phyloP scores from a whole-genome alignment of 2,797 vertebrate genomes.

The Scarus forsteni region DNA sequence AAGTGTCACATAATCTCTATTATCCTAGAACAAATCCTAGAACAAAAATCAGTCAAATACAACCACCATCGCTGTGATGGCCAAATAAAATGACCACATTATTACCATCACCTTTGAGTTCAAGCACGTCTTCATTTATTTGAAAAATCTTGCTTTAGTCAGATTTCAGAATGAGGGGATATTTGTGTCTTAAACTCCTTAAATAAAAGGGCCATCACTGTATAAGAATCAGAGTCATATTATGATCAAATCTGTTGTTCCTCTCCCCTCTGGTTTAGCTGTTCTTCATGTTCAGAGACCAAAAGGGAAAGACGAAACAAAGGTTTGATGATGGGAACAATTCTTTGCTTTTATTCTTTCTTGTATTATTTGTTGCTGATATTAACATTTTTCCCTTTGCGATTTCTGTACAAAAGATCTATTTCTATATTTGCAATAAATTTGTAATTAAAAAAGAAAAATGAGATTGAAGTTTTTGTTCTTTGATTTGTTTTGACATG shows the following conservation, averaged over 20 bases:
- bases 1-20: background rate
- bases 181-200: slow-evolving; percentile 5
- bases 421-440: slow-evolving; percentile 92
- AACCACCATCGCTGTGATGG: slow-evolving; percentile 16
- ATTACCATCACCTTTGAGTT: slow-evolving; percentile 26
- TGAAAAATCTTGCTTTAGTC: slow-evolving; percentile 27
- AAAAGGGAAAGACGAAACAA: slow-evolving; percentile 51
- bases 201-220: slow-evolving; percentile 12
- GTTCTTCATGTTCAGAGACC: slow-evolving; percentile 29
- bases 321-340: slow-evolving; percentile 60
- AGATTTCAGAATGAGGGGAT: background rate
- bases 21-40: slow-evolving; percentile 6
- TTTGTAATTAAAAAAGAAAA: slow-evolving; percentile 81
- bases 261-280: slow-evolving; percentile 59
- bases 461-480: slow-evolving; percentile 12
- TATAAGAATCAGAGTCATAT: slow-evolving; percentile 36
- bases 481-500: slow-evolving; percentile 4
- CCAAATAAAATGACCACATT: slow-evolving; percentile 28
- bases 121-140: slow-evolving; percentile 18
- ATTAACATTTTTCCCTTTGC: slow-evolving; percentile 75
- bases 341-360: slow-evolving; percentile 65
- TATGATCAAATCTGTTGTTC: slow-evolving; percentile 45
- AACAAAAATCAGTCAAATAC: slow-evolving; percentile 17
- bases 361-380: slow-evolving; percentile 75
- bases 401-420: slow-evolving; percentile 88